Conservation (phyloP, 2,797 vertebrate species). For the Pseudochromis fuscus region DNA sequence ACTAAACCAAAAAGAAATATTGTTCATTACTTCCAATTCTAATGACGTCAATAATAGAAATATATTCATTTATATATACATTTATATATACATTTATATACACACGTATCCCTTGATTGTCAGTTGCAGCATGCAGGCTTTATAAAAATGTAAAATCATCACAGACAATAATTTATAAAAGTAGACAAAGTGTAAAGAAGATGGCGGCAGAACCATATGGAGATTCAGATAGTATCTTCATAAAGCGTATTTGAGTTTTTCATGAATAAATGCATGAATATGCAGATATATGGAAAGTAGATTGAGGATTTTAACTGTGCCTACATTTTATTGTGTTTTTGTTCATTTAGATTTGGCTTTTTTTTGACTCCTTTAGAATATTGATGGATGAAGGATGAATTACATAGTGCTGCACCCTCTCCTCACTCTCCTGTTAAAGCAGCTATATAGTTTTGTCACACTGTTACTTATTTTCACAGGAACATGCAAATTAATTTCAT, state of each 20-base stretch:
- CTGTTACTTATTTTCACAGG: constrained; percentile 30
- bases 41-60: background rate
- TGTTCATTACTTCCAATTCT: background rate
- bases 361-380: constrained; percentile 5
- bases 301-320: background rate
- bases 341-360: constrained; percentile 9
- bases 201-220: background rate
- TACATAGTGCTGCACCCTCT: background rate
- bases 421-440: constrained; percentile 12
- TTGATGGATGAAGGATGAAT: constrained; percentile 32
- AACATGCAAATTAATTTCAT: constrained; percentile 42
- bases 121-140: too few relatives aligned
- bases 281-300: background rate
- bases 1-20: constrained; percentile 1
- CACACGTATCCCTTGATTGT: background rate
- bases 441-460: constrained; percentile 12
- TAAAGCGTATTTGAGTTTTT: background rate
- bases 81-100: background rate
- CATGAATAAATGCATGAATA: background rate
- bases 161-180: too few relatives aligned
- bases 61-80: too few relatives aligned
- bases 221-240: background rate
- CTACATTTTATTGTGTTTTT: background rate
- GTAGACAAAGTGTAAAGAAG: too few relatives aligned
- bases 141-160: background rate